Percentiles rank a stretch among this genome's conserved stretches.
These are phyloP conservation scores for Dioctria linearis DNA, from an alignment of 2,888 invertebrate genomes.

Conservation along the genomic window DNA sequence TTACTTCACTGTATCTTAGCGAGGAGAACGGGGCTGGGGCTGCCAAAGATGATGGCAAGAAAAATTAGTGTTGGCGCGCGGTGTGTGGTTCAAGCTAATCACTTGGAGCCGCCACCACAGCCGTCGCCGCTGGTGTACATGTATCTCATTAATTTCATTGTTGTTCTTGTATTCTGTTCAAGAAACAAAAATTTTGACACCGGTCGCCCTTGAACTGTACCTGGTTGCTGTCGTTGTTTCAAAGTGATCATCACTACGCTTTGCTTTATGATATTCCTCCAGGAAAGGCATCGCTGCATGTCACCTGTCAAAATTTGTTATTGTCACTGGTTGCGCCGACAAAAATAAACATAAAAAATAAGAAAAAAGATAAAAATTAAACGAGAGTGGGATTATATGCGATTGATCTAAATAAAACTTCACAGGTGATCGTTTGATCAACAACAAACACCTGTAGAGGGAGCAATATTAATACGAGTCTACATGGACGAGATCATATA, in stretches of 20 bases:
- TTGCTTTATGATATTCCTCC: slow-evolving; percentile 17
- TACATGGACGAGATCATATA: background rate
- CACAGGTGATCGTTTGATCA: slow-evolving; percentile 28
- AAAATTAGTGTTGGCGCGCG: slow-evolving; percentile 12
- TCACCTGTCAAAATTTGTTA: slow-evolving; percentile 46
- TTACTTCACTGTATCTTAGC: background rate
- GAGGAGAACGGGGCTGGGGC: background rate
- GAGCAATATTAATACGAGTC: slow-evolving; percentile 1
- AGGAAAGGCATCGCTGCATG: slow-evolving; percentile 10
- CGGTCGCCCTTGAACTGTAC: slow-evolving; percentile 43
- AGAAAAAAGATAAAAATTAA: background rate
- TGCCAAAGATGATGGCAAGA: slow-evolving; percentile 25
- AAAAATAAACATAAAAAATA: background rate
- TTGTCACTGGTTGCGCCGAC: slow-evolving; percentile 4
- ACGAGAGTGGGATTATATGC: background rate
- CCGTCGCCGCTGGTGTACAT: background rate
- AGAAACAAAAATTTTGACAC: slow-evolving; percentile 29
- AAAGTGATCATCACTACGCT: slow-evolving; percentile 31
- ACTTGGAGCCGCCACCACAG: slow-evolving; percentile 3
- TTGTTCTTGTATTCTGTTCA: slow-evolving; percentile 20
- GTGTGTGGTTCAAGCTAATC: slow-evolving; percentile 31
- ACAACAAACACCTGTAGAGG: slow-evolving; percentile 42
- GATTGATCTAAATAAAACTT: background rate
- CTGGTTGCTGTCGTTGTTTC: slow-evolving; percentile 7
- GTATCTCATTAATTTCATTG: background rate